These are phyloP conservation scores for Ceuthmochares aereus DNA, from an alignment of 2,113 vertebrate species.

Conservation along the genomic window DNA sequence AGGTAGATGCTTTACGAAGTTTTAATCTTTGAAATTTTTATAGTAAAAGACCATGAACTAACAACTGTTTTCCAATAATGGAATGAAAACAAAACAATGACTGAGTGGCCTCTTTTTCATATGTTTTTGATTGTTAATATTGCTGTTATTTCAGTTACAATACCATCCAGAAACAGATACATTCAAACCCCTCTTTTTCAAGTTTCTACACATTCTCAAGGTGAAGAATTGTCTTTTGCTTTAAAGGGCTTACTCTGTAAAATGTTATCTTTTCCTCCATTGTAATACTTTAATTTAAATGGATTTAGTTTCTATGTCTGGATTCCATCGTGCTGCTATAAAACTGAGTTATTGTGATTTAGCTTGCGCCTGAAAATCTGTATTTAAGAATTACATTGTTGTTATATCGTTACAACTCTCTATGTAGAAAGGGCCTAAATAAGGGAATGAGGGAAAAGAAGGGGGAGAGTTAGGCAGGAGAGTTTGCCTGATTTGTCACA, in stretches of 20 bases:
- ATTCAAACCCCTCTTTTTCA: neutral
- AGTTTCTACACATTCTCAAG: neutral
- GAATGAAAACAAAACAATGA: neutral
- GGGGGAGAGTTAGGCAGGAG: neutral
- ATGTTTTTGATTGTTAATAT: neutral
- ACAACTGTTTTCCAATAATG: neutral
- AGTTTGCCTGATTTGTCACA: neutral
- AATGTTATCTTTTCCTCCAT: neutral
- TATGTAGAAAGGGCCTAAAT: neutral
- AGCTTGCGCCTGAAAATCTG: neutral
- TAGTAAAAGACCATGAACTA: neutral
- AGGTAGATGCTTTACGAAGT: neutral
- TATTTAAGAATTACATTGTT: neutral
- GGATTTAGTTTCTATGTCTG: neutral
- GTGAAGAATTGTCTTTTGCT: neutral
- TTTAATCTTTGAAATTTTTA: neutral
- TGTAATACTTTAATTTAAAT: neutral
- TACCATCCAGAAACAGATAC: neutral
- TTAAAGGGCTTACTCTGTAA: neutral
- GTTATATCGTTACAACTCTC: neutral
- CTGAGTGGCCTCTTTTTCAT: neutral
- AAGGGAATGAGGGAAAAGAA: fast-evolving
- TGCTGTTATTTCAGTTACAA: neutral
- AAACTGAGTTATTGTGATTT: neutral
- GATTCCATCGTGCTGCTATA: neutral